Conservation (phyloP, 2,113 vertebrate genomes). For the Martes martes region DNA sequence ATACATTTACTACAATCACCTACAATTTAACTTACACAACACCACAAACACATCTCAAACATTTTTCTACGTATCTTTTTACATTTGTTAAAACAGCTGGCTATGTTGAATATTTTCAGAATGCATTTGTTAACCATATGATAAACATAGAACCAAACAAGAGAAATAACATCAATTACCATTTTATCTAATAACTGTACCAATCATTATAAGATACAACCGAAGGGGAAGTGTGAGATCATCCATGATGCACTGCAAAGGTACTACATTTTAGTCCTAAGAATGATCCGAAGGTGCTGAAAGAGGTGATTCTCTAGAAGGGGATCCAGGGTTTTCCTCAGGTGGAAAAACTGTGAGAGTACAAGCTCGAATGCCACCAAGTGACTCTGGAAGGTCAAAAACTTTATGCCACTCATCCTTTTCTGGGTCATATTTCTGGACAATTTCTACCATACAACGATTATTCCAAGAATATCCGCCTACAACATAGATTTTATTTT, state of each 20-base stretch:
- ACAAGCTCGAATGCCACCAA: constrained; percentile 97
- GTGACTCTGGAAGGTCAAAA: constrained; percentile 98
- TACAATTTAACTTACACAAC: constrained; percentile 36
- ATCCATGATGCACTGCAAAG: constrained; percentile 9
- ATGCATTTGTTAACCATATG: constrained; percentile 41
- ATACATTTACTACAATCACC: constrained; percentile 43
- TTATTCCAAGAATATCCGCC: constrained; percentile 99
- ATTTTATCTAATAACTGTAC: constrained; percentile 55
- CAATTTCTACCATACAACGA: constrained; percentile 99
- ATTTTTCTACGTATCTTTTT: constrained; percentile 14
- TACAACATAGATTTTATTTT: constrained; percentile 99
- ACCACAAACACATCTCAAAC: constrained; percentile 57
- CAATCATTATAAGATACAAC: constrained; percentile 12
- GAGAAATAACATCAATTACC: constrained; percentile 52
- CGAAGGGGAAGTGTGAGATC: background rate
- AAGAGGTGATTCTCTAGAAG: constrained; percentile 95
- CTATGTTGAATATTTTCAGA: constrained; percentile 58
- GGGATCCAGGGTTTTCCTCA: constrained; percentile 93
- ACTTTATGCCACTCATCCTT: constrained; percentile 99
- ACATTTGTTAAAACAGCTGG: constrained; percentile 57
- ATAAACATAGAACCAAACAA: constrained; percentile 56
- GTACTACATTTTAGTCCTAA: constrained; percentile 35
- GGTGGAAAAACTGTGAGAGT: constrained; percentile 98
- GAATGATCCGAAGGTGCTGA: constrained; percentile 90
- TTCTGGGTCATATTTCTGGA: constrained; percentile 98